Percentiles rank a stretch among this genome's conserved stretches.
Conservation (phyloP, 2,888 invertebrate species). For the Drosophila colorata region DNA sequence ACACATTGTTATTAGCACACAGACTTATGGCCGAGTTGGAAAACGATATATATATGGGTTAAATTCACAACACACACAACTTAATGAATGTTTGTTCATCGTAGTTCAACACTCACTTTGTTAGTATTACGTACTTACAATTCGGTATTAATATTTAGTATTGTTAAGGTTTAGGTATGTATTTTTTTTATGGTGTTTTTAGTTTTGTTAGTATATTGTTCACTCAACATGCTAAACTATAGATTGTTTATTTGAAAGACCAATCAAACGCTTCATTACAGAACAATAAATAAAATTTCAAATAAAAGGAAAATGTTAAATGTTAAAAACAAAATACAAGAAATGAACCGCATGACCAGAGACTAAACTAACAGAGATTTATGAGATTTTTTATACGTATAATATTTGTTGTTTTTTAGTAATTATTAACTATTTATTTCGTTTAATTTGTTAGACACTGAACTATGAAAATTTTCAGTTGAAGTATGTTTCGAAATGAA, state of each 20-base stretch:
- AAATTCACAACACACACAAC: constrained; percentile 40
- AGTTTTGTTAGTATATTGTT: constrained; percentile 47
- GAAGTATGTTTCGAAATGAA: constrained; percentile 51
- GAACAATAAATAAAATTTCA: constrained; percentile 40
- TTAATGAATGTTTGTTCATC: constrained; percentile 17
- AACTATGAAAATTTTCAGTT: constrained; percentile 61
- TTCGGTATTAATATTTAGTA: constrained; percentile 36
- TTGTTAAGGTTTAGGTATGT: constrained; percentile 32
- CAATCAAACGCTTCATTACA: constrained; percentile 73
- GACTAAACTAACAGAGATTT: constrained; percentile 72
- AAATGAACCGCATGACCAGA: constrained; percentile 67
- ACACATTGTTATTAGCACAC: constrained; percentile 33
- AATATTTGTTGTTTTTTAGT: constrained; percentile 8
- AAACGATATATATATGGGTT: constrained; percentile 16
- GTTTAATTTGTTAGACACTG: constrained; percentile 55
- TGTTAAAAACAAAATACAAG: constrained; percentile 1
- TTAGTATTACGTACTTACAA: constrained; percentile 63
- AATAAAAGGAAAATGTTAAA: constrained; percentile 27
- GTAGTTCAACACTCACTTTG: constrained; percentile 32
- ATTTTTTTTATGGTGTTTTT: constrained; percentile 43
- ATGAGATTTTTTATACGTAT: constrained; percentile 20
- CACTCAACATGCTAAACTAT: constrained; percentile 75
- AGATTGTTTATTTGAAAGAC: constrained; percentile 60
- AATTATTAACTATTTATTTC: constrained; percentile 33
- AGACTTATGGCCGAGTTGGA: constrained; percentile 14